Conservation (phyloP, 2,797 vertebrate genomes). For the Malacoraja senta region DNA sequence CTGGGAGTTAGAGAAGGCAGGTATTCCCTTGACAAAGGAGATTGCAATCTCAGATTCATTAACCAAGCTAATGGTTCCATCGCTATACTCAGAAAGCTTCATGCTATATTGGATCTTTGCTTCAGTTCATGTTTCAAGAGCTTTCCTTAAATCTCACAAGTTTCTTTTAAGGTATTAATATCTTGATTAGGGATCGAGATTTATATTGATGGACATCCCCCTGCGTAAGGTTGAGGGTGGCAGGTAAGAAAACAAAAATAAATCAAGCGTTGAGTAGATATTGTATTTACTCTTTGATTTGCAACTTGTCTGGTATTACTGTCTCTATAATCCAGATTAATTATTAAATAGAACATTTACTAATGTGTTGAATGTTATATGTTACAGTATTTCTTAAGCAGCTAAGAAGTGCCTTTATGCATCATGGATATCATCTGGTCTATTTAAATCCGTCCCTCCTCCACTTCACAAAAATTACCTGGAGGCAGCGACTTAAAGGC, state of each 20-base stretch:
- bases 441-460: too few relatives aligned
- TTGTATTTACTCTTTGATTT: background rate
- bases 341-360: background rate
- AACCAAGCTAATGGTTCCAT: conserved; percentile 3
- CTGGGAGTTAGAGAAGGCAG: background rate
- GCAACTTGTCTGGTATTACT: background rate
- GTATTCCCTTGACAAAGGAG: background rate
- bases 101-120: background rate
- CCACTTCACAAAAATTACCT: too few relatives aligned
- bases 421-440: too few relatives aligned
- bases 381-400: background rate
- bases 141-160: background rate
- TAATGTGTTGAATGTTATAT: background rate
- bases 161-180: background rate
- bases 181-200: background rate
- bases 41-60: conserved; percentile 10
- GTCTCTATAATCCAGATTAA: background rate
- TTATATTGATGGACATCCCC: background rate
- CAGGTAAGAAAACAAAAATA: background rate
- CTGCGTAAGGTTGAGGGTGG: background rate
- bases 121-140: background rate
- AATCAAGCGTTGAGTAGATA: background rate
- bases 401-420: background rate
- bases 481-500: too few relatives aligned
- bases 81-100: background rate